Conservation (phyloP, 2,888 invertebrate species). For the Campopleginae sp. region DNA sequence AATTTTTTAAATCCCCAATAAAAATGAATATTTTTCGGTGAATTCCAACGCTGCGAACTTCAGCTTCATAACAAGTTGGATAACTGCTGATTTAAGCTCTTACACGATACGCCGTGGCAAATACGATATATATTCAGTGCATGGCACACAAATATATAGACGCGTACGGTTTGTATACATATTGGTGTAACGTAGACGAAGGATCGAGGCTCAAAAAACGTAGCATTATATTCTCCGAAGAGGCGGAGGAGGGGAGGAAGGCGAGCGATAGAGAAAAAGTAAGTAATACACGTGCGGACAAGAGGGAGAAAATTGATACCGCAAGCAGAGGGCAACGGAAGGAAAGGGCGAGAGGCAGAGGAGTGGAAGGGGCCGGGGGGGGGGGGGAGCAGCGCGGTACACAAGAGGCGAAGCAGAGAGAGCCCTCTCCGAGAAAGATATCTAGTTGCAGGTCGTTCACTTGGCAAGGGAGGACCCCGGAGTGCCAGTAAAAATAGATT, state of each 20-base stretch:
- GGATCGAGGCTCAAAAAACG: conserved; percentile 30
- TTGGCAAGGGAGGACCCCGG: conserved; percentile 80
- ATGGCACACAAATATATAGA: not conserved
- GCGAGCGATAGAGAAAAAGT: conserved; percentile 23
- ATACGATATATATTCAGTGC: conserved; percentile 19
- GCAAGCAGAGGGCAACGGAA: not conserved
- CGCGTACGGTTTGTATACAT: not conserved
- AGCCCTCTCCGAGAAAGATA: conserved; percentile 75
- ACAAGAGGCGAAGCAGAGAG: conserved; percentile 63
- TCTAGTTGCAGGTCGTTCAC: conserved; percentile 84
- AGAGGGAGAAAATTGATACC: conserved; percentile 12
- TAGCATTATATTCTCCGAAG: conserved; percentile 46
- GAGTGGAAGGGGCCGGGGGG: conserved; percentile 58
- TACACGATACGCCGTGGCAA: conserved; percentile 25
- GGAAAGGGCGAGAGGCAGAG: conserved; percentile 7
- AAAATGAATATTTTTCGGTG: no score
- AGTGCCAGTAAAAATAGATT: conserved; percentile 82
- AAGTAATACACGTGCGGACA: conserved; percentile 38
- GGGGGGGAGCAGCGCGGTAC: no score
- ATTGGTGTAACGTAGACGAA: not conserved
- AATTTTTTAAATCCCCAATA: no score
- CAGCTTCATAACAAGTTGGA: conserved; percentile 9
- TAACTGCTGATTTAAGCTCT: conserved; percentile 4
- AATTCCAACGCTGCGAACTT: no score
- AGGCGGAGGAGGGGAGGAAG: conserved; percentile 58